phyloP scores from a whole-genome alignment of 2,888 invertebrate genomes.

The Brachylomia viminalis region DNA sequence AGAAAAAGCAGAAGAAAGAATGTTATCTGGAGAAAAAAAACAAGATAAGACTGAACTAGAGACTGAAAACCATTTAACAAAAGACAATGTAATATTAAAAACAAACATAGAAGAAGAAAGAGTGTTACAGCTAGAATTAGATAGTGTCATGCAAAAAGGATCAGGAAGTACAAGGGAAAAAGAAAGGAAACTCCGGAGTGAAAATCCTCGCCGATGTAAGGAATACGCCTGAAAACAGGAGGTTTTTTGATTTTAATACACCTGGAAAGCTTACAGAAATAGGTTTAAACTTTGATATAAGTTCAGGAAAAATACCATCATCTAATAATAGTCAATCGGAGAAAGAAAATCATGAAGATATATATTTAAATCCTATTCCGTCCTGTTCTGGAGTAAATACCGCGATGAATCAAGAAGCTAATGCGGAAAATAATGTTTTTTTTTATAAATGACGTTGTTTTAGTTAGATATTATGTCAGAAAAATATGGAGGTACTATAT shows the following conservation, averaged over 20 bases:
- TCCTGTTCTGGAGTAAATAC: conserved; percentile 17
- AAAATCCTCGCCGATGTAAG: too few species aligned
- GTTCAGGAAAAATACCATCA: too few species aligned
- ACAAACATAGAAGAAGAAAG: conserved; percentile 8
- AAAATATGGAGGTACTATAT: conserved; percentile 23
- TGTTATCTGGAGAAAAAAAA: background rate
- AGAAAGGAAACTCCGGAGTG: too few species aligned
- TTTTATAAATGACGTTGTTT: background rate
- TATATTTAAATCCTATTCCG: conserved; percentile 24
- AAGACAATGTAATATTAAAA: conserved; percentile 8
- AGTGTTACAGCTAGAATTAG: background rate
- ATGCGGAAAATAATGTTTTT: background rate
- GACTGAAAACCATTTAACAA: conserved; percentile 10
- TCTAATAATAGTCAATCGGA: too few species aligned
- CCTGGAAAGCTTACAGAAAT: too few species aligned
- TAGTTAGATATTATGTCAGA: conserved; percentile 24
- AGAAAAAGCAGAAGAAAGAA: conserved; percentile 1
- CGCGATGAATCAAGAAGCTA: conserved; percentile 1
- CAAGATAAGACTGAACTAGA: conserved; percentile 5
- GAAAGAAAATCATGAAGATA: too few species aligned
- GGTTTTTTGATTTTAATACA: too few species aligned
- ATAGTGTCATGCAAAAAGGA: conserved; percentile 5
- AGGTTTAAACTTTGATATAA: too few species aligned
- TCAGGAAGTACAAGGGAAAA: too few species aligned
- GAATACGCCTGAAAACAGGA: too few species aligned